A percentile compares a stretch with the other conserved stretches of the same genome.
These are phyloP conservation scores for Alcedo quadribrachys DNA, from an alignment of 2,797 vertebrate genomes.

Conservation along the genomic window DNA sequence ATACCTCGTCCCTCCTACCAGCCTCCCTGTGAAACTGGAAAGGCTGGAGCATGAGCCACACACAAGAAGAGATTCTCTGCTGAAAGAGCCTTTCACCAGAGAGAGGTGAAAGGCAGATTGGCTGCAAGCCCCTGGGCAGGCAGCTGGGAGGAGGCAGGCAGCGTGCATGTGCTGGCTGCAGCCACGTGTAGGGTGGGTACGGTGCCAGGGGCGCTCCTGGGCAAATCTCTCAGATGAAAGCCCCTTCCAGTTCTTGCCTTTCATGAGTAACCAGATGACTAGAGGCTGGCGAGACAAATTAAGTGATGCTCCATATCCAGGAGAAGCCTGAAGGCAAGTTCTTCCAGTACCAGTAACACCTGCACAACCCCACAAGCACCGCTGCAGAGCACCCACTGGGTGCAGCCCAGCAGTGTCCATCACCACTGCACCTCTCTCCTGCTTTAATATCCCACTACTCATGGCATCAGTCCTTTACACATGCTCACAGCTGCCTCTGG, in stretches of 20 bases:
- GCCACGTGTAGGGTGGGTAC: not conserved
- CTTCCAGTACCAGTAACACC: not conserved
- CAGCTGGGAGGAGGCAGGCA: not conserved
- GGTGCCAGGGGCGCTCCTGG: not conserved
- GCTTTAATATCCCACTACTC: not conserved
- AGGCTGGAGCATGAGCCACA: not conserved
- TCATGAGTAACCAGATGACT: not conserved
- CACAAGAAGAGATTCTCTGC: not conserved
- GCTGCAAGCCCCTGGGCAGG: not conserved
- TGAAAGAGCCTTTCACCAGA: not conserved
- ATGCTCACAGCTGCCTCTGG: not conserved
- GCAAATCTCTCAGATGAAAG: not conserved
- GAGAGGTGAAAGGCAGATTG: not conserved
- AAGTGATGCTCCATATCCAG: not conserved
- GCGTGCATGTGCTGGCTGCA: not conserved
- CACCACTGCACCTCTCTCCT: not conserved
- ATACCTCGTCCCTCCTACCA: not conserved
- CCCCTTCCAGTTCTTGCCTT: not conserved
- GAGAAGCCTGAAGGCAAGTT: not conserved
- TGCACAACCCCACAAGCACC: not conserved
- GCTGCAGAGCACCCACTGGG: not conserved
- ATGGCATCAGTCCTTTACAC: not conserved
- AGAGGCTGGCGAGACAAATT: not conserved
- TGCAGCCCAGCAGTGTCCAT: rapidly evolving
- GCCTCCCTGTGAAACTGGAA: not conserved